A percentile compares a stretch with the other conserved stretches of the same genome.
Conservation (phyloP, 1,140 invertebrate species). For the Papilio polytes region DNA sequence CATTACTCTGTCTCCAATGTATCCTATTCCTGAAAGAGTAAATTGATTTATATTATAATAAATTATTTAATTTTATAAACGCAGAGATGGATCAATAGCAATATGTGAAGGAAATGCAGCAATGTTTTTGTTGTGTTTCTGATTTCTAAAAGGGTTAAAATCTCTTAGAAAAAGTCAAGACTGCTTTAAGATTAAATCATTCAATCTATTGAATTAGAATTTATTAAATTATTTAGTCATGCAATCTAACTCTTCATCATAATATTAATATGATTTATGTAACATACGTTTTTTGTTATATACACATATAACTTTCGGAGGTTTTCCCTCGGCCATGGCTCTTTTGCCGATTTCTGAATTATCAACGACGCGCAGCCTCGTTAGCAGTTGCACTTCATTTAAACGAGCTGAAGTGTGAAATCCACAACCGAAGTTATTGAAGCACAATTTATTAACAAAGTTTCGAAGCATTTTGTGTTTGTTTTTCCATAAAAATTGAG, state of each 20-base stretch:
- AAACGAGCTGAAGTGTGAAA: conserved; percentile 85
- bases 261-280: too few species aligned
- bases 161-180: too few species aligned
- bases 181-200: too few species aligned
- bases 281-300: too few species aligned
- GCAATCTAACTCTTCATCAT: too few species aligned
- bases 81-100: too few species aligned
- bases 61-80: too few species aligned
- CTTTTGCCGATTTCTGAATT: conserved; percentile 97
- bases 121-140: too few species aligned
- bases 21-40: conserved; percentile 77
- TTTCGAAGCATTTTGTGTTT: conserved; percentile 65
- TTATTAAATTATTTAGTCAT: too few species aligned
- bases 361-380: conserved; percentile 95
- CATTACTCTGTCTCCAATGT: conserved; percentile 93
- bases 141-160: too few species aligned
- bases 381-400: conserved; percentile 88
- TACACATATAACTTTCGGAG: conserved; percentile 92
- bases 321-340: conserved; percentile 96
- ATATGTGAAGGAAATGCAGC: too few species aligned
- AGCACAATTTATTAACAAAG: conserved; percentile 58
- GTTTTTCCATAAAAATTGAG: conserved; percentile 40
- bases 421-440: conserved; percentile 48
- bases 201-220: too few species aligned
- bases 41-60: background rate